Conservation (phyloP, 2,888 invertebrate genomes). For the Cryptosula pallasiana region DNA sequence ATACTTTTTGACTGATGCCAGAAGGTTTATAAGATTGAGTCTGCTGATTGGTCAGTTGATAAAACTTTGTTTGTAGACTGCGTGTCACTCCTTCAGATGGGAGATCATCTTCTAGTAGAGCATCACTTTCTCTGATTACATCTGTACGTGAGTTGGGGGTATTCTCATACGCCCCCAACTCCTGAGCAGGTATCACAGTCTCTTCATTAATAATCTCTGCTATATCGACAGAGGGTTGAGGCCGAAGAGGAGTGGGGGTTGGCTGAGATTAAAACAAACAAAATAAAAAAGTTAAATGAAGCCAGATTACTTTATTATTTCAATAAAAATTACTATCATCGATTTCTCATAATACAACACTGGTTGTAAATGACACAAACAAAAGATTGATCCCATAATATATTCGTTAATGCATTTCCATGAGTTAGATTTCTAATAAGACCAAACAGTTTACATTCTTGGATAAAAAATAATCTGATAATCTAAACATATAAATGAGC, state of each 20-base stretch:
- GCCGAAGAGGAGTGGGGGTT: slow-evolving; percentile 9
- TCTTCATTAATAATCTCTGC: background rate
- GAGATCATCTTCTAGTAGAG: background rate
- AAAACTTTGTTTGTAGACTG: background rate
- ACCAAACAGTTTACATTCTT: no score
- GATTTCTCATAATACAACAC: no score
- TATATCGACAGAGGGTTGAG: background rate
- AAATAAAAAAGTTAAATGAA: no score
- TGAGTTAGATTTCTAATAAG: no score
- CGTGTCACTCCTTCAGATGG: slow-evolving; percentile 16
- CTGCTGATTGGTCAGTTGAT: background rate
- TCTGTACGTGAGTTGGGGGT: slow-evolving; percentile 9
- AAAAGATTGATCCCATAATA: no score
- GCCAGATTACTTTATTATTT: no score
- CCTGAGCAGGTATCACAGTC: slow-evolving; percentile 16
- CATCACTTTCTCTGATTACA: slow-evolving; percentile 19
- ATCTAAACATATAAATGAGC: no score
- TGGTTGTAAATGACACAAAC: no score
- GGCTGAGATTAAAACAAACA: slow-evolving; percentile 13
- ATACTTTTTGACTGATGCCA: background rate
- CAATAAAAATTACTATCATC: no score
- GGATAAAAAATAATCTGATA: no score
- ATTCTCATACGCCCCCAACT: slow-evolving; percentile 13
- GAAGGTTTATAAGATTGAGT: slow-evolving; percentile 3
- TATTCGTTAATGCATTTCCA: no score